Base-by-base conservation (phyloP, 2,113 vertebrate genomes). In the Spea multiplicata region DNA sequence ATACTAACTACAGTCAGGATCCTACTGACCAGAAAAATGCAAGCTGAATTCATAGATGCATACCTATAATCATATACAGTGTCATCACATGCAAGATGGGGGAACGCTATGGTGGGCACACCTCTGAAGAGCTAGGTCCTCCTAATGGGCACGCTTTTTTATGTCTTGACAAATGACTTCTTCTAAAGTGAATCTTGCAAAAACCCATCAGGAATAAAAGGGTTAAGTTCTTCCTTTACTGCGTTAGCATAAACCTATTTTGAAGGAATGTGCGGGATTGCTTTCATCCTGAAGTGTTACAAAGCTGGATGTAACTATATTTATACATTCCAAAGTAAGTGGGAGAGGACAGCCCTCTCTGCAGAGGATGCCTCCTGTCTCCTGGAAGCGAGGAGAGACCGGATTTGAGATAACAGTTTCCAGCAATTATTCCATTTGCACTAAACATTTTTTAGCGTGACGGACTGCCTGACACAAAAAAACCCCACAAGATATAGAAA, bases 401-500 rank as follows among this genome's bases (percentile, higher is more conserved):
- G 71, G 78, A 80, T 80, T 80, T 74, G 6, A 74, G 71, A 80
- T 74, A 80, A 80, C 64, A 80, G 78, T 65, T 80, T 80, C 78
- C 78, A 80, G 78, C 78, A 80, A 74, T 80, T 73, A 80, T 80
- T 74, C 77, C 71, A 80, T 80, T 80, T 74, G 64, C 68, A 16
- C 71, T 80, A 67, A 66, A 66, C 52, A 61, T 13, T 80, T 80
- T 66, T 59, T 73, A 74, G 64, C 62, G 66, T 59, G 66, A 73
- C 64, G 61, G 71, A 74, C 74, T 80, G 71, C 78, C 78, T 74
- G 52, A 64, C 67, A 49, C 68, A 66, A 73, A 65, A 4, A 30
- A n/a, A n/a, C n/a, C n/a, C n/a, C 30, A 30, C 50, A 70, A 50
- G 70, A 53, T 67, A 66, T 44, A 68, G 64, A 57, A 59, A 52